Conservation (phyloP, 2,113 vertebrate species). For the Bungarus multicinctus region DNA sequence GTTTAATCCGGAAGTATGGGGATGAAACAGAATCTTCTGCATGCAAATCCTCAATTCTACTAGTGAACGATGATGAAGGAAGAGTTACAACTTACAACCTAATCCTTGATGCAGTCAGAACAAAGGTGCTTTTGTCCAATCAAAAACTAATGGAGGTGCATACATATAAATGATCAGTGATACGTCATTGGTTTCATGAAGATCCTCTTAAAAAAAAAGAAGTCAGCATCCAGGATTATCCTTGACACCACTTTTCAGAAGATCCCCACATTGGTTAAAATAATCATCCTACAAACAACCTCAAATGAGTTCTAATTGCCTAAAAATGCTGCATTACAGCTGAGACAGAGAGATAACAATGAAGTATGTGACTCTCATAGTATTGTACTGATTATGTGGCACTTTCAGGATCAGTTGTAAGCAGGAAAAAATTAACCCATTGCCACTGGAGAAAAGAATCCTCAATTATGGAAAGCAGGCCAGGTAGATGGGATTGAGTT, state of each 20-base stretch:
- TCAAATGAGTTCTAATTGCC: constrained; percentile 63
- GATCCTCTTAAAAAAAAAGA: constrained; percentile 12
- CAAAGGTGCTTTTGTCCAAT: not conserved
- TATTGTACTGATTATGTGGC: constrained; percentile 48
- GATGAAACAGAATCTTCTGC: not conserved
- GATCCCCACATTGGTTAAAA: constrained; percentile 53
- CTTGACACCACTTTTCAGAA: constrained; percentile 55
- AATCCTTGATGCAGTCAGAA: not conserved
- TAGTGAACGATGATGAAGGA: not conserved
- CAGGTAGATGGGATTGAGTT: not conserved
- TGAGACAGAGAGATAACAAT: constrained; percentile 22
- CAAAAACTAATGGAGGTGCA: not conserved
- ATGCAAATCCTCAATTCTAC: not conserved
- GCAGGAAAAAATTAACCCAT: not conserved
- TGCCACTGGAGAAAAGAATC: not conserved
- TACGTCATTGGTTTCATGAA: constrained; percentile 18
- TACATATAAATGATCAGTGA: not conserved
- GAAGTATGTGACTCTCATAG: constrained; percentile 26
- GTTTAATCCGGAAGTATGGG: not conserved
- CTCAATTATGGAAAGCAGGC: not conserved
- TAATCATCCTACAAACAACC: constrained; percentile 63
- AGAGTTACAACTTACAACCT: not conserved
- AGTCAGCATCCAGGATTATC: constrained; percentile 30
- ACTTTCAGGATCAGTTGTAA: constrained; percentile 43
- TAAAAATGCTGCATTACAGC: constrained; percentile 45